Percentiles rank a stretch among this genome's conserved stretches.
phyloP scores from a whole-genome alignment of 2,113 vertebrate genomes.

The Crocuta crocuta region DNA sequence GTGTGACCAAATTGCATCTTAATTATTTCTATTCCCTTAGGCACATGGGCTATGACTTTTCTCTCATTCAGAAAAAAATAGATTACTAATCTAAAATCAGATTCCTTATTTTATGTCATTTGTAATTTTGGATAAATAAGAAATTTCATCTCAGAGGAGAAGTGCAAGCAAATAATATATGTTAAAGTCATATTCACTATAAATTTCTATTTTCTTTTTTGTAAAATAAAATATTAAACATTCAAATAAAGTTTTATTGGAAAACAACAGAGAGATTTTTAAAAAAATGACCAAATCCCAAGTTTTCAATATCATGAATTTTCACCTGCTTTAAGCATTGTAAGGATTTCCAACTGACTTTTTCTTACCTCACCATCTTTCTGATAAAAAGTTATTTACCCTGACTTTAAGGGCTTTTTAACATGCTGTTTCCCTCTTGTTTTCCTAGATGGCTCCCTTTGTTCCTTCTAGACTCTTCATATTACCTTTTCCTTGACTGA shows the following conservation, averaged over 20 bases:
- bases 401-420: neutral
- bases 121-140: neutral
- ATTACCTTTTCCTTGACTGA: neutral
- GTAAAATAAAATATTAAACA: neutral
- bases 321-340: neutral
- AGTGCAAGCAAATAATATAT: neutral
- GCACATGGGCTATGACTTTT: neutral
- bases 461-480: neutral
- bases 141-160: neutral
- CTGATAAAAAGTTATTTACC: neutral
- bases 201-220: neutral
- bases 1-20: neutral
- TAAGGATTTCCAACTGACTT: neutral
- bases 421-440: neutral
- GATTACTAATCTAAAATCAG: neutral
- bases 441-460: neutral
- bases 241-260: neutral
- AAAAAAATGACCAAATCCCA: neutral
- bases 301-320: neutral
- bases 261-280: neutral
- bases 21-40: neutral
- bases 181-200: neutral
- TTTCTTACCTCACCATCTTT: neutral
- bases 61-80: conserved; percentile 26
- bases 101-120: neutral